phyloP scores from a whole-genome alignment of 2,797 vertebrate genomes.

The Phoebastria nigripes region DNA sequence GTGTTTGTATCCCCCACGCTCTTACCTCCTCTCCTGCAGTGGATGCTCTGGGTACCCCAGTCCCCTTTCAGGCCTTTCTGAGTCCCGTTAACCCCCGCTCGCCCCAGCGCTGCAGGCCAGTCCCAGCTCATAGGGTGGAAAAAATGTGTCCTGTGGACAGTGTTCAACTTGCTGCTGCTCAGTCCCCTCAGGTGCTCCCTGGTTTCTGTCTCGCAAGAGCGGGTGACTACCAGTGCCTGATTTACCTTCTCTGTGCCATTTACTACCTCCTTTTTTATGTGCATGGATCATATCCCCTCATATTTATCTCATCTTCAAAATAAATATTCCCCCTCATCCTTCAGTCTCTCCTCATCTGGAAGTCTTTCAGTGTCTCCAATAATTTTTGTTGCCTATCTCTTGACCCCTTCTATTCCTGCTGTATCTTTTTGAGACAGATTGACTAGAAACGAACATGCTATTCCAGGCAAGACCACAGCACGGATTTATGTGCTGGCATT shows the following conservation, averaged over 20 bases:
- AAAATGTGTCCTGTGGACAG: background rate
- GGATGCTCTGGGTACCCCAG: background rate
- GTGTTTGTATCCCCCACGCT: fast-evolving
- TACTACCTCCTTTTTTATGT: background rate
- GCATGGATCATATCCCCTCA: constrained; percentile 12
- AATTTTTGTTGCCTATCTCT: constrained; percentile 41
- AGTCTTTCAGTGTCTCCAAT: background rate
- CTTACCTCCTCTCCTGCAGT: background rate
- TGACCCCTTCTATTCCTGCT: constrained; percentile 8
- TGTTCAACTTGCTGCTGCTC: background rate
- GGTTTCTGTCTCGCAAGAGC: background rate
- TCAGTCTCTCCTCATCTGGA: constrained; percentile 21
- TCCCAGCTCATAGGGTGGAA: background rate
- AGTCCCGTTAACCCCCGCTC: fast-evolving
- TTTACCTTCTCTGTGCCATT: constrained; percentile 4
- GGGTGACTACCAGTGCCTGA: background rate
- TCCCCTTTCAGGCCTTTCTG: background rate
- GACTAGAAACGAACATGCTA: background rate
- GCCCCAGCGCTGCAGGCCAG: background rate
- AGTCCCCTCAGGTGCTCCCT: background rate
- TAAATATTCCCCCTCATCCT: constrained; percentile 34
- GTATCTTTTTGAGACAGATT: constrained; percentile 16
- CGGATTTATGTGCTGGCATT: constrained; percentile 41
- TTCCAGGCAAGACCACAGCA: background rate
- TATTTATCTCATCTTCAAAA: constrained; percentile 48